Percentiles rank a stretch among this genome's conserved stretches.
phyloP scores from a whole-genome alignment of 2,888 invertebrate species.

The Himalopsyche tibetana region DNA sequence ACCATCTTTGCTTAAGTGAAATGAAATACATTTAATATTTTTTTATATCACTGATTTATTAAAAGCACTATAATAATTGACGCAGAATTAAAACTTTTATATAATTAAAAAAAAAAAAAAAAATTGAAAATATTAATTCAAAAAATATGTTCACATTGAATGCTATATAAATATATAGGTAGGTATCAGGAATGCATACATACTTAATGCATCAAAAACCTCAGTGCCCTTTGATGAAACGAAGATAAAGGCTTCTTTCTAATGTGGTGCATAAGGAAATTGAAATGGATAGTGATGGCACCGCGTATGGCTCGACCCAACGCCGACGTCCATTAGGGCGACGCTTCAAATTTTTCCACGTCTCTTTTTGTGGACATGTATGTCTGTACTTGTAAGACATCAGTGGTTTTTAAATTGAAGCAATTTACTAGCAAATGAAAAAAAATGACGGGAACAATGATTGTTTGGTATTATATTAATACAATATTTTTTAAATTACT shows the following conservation, averaged over 20 bases:
- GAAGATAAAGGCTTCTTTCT: slow-evolving; percentile 57
- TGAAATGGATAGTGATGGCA: slow-evolving; percentile 57
- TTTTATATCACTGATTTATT: too few relatives aligned
- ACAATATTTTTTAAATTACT: too few relatives aligned
- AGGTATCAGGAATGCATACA: background rate
- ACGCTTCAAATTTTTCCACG: slow-evolving; percentile 17
- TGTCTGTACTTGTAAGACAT: background rate
- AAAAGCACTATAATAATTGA: too few relatives aligned
- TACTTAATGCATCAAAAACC: background rate
- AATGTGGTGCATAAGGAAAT: slow-evolving; percentile 49
- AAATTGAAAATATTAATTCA: too few relatives aligned
- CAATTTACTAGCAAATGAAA: background rate
- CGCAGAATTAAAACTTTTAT: too few relatives aligned
- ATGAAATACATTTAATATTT: too few relatives aligned
- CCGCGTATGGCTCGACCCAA: slow-evolving; percentile 4
- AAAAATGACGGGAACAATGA: background rate
- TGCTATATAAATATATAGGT: too few relatives aligned
- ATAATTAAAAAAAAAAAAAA: too few relatives aligned
- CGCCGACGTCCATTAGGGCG: slow-evolving; percentile 39
- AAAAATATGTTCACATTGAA: too few relatives aligned
- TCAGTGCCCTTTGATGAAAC: slow-evolving; percentile 36
- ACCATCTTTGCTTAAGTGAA: too few relatives aligned
- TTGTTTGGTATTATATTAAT: too few relatives aligned
- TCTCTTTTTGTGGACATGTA: slow-evolving; percentile 30
- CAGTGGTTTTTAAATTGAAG: background rate